Conservation (phyloP, 2,797 vertebrate species). For the Premnoplex brunnescens region DNA sequence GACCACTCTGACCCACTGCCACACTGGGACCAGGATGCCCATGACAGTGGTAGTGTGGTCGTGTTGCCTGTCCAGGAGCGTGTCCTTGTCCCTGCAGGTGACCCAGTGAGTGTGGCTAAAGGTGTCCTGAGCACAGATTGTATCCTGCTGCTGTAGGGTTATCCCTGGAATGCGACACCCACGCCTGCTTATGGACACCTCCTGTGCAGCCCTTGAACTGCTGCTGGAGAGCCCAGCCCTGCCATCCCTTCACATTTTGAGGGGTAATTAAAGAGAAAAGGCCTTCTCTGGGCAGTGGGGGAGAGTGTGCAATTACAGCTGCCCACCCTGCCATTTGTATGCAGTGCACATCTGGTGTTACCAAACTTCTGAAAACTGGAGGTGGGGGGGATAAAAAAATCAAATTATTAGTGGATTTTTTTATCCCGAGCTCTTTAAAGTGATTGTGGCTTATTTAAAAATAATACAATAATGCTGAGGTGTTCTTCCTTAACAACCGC, state of each 20-base stretch:
- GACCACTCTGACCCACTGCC: neutral
- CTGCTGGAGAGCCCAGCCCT: neutral
- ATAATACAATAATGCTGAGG: conserved; percentile 21
- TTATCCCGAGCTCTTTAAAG: neutral
- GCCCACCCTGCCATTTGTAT: neutral
- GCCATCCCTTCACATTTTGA: neutral
- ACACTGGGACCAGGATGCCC: neutral
- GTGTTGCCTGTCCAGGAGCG: accelerated
- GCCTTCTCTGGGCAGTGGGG: neutral
- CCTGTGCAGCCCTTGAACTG: neutral
- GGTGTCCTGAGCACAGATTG: accelerated
- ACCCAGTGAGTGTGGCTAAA: neutral
- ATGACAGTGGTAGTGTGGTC: accelerated
- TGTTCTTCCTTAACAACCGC: conserved; percentile 49
- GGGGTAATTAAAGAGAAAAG: neutral
- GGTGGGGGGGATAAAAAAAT: neutral
- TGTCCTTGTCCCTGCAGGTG: neutral
- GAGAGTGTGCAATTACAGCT: neutral
- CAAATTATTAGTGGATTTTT: neutral
- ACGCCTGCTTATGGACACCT: neutral
- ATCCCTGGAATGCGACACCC: accelerated
- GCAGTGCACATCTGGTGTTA: neutral
- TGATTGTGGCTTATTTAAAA: conserved; percentile 36
- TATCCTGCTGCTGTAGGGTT: accelerated
- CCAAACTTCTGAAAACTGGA: neutral